These are phyloP conservation scores for Trematomus bernacchii DNA, from an alignment of 2,797 vertebrate species.

Conservation along the genomic window DNA sequence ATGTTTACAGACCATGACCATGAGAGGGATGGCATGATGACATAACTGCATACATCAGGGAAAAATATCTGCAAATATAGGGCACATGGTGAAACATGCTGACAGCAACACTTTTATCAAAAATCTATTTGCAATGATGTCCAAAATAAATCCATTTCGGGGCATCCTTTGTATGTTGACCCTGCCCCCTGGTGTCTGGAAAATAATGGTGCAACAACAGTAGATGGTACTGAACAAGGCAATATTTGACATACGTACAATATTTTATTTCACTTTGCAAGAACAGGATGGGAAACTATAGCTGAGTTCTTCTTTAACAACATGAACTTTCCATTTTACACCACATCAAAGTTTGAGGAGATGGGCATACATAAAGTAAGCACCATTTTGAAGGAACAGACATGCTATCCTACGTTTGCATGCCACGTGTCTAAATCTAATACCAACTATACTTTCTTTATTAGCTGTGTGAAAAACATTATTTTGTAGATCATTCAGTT, in stretches of 20 bases:
- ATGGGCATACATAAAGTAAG: conserved; percentile 24
- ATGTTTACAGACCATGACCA: neutral
- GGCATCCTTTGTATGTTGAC: neutral
- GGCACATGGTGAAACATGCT: conserved; percentile 43
- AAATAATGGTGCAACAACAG: conserved; percentile 19
- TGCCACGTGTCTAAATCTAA: conserved; percentile 58
- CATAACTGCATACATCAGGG: conserved; percentile 42
- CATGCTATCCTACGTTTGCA: conserved; percentile 47
- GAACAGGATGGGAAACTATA: conserved; percentile 46
- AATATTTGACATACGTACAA: neutral
- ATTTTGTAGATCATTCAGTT: conserved; percentile 17
- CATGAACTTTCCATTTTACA: conserved; percentile 45
- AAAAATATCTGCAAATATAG: conserved; percentile 39
- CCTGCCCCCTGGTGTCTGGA: conserved; percentile 62
- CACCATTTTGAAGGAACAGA: conserved; percentile 41
- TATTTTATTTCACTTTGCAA: conserved; percentile 61
- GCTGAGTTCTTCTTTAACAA: conserved; percentile 29
- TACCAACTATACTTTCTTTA: conserved; percentile 21
- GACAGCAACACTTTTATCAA: conserved; percentile 10
- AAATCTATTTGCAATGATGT: conserved; percentile 11
- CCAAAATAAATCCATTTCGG: neutral
- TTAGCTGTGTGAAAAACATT: conserved; percentile 17
- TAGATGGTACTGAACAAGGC: rapidly evolving
- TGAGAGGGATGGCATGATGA: conserved; percentile 13
- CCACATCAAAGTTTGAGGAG: conserved; percentile 15